Percentiles rank a stretch among this genome's conserved stretches.
Evolutionary conservation across 2,888 invertebrate genomes (phyloP).

Genomic region (Morpho helenor): DNA sequence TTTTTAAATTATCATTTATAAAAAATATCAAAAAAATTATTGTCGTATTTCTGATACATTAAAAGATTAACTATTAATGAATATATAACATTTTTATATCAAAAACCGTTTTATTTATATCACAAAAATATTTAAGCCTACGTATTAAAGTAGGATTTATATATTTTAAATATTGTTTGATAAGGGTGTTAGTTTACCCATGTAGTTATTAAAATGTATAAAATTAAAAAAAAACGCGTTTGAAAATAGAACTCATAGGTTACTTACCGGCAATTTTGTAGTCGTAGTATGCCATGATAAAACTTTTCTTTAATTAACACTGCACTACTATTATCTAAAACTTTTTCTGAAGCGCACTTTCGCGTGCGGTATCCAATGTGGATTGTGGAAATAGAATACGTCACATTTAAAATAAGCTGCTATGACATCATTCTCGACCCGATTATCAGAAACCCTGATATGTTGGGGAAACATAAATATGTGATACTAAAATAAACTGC

Average conservation of each 20-base stretch:
- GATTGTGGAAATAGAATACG: slow-evolving; percentile 54
- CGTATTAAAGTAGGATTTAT: not conserved
- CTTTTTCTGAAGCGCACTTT: slow-evolving; percentile 31
- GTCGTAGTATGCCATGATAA: slow-evolving; percentile 52
- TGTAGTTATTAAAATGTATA: too few relatives aligned
- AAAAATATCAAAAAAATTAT: not conserved
- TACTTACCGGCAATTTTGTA: slow-evolving; percentile 55
- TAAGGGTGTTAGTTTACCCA: too few relatives aligned
- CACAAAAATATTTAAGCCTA: too few relatives aligned
- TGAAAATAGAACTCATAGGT: not conserved
- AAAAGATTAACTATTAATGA: too few relatives aligned
- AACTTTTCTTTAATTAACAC: slow-evolving; percentile 23
- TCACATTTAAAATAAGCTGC: slow-evolving; percentile 70
- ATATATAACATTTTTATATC: too few relatives aligned
- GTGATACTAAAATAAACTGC: not conserved
- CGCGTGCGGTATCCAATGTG: slow-evolving; percentile 46
- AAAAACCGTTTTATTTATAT: too few relatives aligned
- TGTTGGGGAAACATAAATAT: slow-evolving; percentile 42
- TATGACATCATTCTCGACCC: slow-evolving; percentile 73
- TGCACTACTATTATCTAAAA: slow-evolving; percentile 19
- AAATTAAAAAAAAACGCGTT: not conserved
- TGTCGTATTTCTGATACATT: too few relatives aligned
- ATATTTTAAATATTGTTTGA: too few relatives aligned
- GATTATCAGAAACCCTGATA: slow-evolving; percentile 46
- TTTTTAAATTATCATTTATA: slow-evolving; percentile 4